Evolutionary conservation across 2,113 vertebrate species (phyloP).

Genomic region (Lichenostomus cassidix): DNA sequence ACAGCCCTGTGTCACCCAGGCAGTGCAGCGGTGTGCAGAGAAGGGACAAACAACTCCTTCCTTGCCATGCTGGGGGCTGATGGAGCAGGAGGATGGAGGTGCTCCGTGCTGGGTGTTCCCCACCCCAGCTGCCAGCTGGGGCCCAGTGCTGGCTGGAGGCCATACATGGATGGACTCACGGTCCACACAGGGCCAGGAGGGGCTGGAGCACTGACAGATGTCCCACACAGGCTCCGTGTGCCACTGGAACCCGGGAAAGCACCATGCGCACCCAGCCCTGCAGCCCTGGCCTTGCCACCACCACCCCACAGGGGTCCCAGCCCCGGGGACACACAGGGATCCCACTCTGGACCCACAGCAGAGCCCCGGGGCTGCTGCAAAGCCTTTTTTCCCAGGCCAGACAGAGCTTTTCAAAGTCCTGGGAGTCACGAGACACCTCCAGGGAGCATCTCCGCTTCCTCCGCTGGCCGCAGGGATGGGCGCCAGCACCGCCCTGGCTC

Average conservation of each 20-base stretch:
- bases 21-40: accelerated
- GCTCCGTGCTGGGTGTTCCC: accelerated
- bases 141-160: neutral
- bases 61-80: accelerated
- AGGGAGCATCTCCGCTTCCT: constrained; percentile 3
- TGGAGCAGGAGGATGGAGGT: neutral
- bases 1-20: accelerated
- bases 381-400: neutral
- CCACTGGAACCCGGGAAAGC: neutral
- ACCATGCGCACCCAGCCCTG: accelerated
- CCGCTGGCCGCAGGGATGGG: neutral
- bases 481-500: neutral
- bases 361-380: accelerated
- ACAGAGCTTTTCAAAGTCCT: constrained; percentile 39
- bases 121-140: neutral
- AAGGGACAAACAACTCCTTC: neutral
- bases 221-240: accelerated
- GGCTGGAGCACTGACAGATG: accelerated
- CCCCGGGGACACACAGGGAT: accelerated
- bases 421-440: neutral
- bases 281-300: neutral
- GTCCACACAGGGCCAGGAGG: neutral
- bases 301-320: accelerated
- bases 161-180: neutral
- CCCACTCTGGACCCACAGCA: neutral